These are phyloP conservation scores for Microctonus hyperodae DNA, from an alignment of 2,888 invertebrate species.

Conservation along the genomic window DNA sequence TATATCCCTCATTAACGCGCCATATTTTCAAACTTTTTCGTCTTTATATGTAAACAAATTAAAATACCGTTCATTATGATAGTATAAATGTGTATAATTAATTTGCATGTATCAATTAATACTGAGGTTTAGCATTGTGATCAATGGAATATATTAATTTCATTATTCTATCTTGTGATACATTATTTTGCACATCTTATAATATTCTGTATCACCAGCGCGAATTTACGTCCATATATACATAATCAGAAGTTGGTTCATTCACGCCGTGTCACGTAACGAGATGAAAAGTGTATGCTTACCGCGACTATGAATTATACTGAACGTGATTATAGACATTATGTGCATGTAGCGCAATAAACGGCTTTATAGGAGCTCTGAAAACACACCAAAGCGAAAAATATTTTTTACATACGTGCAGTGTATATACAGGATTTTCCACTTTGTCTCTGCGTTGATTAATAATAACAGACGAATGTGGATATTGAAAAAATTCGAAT, in stretches of 20 bases:
- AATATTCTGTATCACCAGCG: background rate
- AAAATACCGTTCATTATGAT: no score
- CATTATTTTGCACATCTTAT: background rate
- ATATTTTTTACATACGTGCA: conserved; percentile 19
- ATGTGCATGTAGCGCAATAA: conserved; percentile 49
- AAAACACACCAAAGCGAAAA: background rate
- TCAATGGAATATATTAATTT: background rate
- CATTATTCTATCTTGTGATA: background rate
- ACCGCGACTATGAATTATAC: conserved; percentile 53
- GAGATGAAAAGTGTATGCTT: conserved; percentile 50
- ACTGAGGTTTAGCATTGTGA: no score
- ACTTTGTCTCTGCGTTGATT: background rate
- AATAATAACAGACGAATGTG: conserved; percentile 5
- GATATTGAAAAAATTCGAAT: background rate
- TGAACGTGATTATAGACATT: conserved; percentile 56
- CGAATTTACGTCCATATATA: conserved; percentile 37
- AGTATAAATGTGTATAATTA: no score
- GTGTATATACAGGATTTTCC: background rate
- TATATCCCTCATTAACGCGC: no score
- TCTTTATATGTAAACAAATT: no score
- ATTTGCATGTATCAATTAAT: no score
- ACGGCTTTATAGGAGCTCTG: conserved; percentile 40
- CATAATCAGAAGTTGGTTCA: conserved; percentile 40
- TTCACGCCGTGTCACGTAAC: conserved; percentile 40
- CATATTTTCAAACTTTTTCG: no score